A percentile compares a stretch with the other conserved stretches of the same genome.
Conservation (phyloP, 2,113 vertebrate species). For the Camelus bactrianus region DNA sequence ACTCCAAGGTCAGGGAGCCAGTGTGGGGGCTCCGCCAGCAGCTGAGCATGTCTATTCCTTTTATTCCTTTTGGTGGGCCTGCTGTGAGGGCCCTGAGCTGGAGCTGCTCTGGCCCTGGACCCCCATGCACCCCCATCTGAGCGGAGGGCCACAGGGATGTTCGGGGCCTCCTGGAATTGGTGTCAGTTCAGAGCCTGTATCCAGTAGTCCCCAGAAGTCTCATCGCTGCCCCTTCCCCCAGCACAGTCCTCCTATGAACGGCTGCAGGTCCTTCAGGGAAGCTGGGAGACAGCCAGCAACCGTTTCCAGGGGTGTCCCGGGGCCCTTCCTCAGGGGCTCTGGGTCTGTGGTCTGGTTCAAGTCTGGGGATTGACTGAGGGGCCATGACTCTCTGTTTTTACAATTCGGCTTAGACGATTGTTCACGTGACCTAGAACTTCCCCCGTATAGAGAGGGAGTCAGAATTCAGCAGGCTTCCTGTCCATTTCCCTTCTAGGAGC, state of each 20-base stretch:
- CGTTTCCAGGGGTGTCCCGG: neutral
- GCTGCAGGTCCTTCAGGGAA: neutral
- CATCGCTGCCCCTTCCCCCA: rapidly evolving
- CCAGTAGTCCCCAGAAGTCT: neutral
- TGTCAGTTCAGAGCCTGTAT: neutral
- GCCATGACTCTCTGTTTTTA: neutral
- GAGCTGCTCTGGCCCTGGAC: neutral
- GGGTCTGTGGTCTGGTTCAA: neutral
- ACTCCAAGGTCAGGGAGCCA: neutral
- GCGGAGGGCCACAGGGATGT: neutral
- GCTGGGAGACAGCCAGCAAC: neutral
- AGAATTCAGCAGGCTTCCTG: neutral
- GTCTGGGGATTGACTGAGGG: neutral
- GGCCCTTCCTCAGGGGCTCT: neutral
- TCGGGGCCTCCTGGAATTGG: neutral
- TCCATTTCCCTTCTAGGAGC: too few relatives aligned
- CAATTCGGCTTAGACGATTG: rapidly evolving
- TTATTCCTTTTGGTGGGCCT: rapidly evolving
- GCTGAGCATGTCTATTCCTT: neutral
- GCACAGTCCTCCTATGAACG: neutral
- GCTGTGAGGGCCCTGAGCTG: neutral
- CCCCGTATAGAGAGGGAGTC: neutral
- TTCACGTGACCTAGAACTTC: neutral
- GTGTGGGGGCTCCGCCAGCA: neutral
- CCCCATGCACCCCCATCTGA: neutral